Percentiles rank a stretch among this genome's conserved stretches.
phyloP scores from a whole-genome alignment of 2,797 vertebrate genomes.

The Leontocebus nigricollis region DNA sequence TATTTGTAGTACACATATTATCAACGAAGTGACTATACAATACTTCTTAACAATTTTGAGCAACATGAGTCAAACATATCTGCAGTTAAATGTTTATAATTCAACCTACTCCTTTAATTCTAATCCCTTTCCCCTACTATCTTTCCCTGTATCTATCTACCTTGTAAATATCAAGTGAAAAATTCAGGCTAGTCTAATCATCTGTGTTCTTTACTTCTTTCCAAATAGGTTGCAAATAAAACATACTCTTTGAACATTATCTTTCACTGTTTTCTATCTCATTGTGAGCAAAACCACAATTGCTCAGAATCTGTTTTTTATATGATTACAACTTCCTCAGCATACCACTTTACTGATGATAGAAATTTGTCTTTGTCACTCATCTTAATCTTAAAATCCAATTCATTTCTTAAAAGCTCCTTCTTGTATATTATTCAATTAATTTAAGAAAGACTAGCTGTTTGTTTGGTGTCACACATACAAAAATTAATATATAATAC shows the following conservation, averaged over 20 bases:
- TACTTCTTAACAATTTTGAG: conserved; percentile 14
- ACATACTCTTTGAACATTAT: not conserved
- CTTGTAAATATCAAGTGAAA: not conserved
- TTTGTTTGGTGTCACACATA: not conserved
- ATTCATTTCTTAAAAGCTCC: not conserved
- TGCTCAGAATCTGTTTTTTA: not conserved
- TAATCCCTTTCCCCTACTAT: not conserved
- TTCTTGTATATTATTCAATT: not conserved
- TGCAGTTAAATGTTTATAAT: conserved; percentile 2
- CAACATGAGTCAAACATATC: not conserved
- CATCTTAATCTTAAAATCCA: conserved; percentile 33
- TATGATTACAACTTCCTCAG: not conserved
- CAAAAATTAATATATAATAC: not conserved
- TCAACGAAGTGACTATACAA: conserved; percentile 14
- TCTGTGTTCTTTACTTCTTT: not conserved
- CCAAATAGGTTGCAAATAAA: not conserved
- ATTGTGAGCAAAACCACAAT: not conserved
- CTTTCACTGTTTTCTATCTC: not conserved
- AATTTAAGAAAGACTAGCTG: not conserved
- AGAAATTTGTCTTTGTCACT: not conserved
- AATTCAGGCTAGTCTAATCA: conserved; percentile 11
- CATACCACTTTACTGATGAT: not conserved
- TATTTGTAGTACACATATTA: not conserved
- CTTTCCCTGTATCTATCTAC: not conserved
- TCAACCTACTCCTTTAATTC: not conserved